These are phyloP conservation scores for Ips typographus DNA, from an alignment of 1,140 invertebrate genomes.

Conservation along the genomic window DNA sequence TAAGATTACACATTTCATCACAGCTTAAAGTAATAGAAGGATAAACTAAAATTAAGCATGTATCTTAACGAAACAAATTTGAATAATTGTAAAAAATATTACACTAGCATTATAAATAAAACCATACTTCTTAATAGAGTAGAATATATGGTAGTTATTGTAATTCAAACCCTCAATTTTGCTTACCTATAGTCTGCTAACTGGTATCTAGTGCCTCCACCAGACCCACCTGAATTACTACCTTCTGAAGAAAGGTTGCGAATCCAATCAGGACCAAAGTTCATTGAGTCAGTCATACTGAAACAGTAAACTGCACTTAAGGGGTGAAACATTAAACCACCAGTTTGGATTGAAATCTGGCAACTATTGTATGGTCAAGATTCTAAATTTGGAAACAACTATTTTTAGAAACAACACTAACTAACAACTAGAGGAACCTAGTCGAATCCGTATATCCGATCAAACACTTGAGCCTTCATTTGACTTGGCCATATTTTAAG, in stretches of 20 bases:
- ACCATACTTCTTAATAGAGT: too few relatives aligned
- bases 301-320: constrained; percentile 21
- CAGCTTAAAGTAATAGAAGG: too few relatives aligned
- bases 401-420: constrained; percentile 39
- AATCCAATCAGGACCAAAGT: constrained; percentile 75
- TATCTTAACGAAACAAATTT: too few relatives aligned
- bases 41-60: too few relatives aligned
- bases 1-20: too few relatives aligned
- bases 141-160: too few relatives aligned
- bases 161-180: background rate
- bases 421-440: background rate
- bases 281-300: constrained; percentile 58
- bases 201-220: constrained; percentile 56
- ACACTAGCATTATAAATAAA: too few relatives aligned
- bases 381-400: constrained; percentile 44
- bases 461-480: too few relatives aligned
- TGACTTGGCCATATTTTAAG: too few relatives aligned
- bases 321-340: background rate
- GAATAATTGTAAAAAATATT: too few relatives aligned
- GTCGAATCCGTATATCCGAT: too few relatives aligned
- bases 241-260: constrained; percentile 63
- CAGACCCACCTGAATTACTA: constrained; percentile 47
- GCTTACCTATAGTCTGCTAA: constrained; percentile 67
- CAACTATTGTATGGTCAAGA: background rate
- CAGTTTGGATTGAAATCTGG: constrained; percentile 13